phyloP scores from a whole-genome alignment of 2,888 invertebrate genomes.

The Panopea generosa region DNA sequence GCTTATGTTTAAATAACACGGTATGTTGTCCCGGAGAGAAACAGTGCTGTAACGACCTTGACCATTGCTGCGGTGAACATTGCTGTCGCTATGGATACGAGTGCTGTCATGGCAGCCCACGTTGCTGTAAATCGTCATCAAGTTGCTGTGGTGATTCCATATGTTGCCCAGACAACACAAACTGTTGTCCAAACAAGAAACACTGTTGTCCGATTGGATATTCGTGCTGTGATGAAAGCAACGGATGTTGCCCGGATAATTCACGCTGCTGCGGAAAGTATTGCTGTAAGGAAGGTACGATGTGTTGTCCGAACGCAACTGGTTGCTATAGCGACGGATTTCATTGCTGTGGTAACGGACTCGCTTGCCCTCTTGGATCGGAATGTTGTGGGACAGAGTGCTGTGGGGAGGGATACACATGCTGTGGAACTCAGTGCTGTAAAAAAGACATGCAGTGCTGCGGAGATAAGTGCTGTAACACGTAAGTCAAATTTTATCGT shows the following conservation, averaged over 20 bases:
- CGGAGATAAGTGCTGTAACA: conserved; percentile 29
- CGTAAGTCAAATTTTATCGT: conserved; percentile 26
- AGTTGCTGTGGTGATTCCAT: conserved; percentile 52
- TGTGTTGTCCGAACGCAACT: conserved; percentile 53
- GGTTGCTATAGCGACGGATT: conserved; percentile 53
- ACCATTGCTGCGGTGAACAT: conserved; percentile 55
- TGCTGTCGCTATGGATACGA: conserved; percentile 53
- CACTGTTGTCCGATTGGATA: conserved; percentile 51
- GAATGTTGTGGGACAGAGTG: conserved; percentile 50
- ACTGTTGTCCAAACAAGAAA: conserved; percentile 51
- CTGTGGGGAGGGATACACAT: conserved; percentile 29
- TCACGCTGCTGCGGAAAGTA: conserved; percentile 51
- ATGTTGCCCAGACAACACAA: conserved; percentile 48
- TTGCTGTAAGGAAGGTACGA: conserved; percentile 42
- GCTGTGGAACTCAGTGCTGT: conserved; percentile 43
- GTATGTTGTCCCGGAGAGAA: conserved; percentile 52
- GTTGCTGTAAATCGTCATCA: conserved; percentile 42
- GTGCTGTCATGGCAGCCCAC: conserved; percentile 54
- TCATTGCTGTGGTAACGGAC: conserved; percentile 55
- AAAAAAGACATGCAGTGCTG: conserved; percentile 32
- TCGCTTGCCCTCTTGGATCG: conserved; percentile 45
- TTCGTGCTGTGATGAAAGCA: conserved; percentile 43
- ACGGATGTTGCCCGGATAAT: conserved; percentile 50
- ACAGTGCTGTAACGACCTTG: conserved; percentile 50
- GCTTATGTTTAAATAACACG: conserved; percentile 46